A percentile compares a stretch with the other conserved stretches of the same genome.
Evolutionary conservation across 2,888 invertebrate genomes (phyloP).

Genomic region (Diplolepis rosae): DNA sequence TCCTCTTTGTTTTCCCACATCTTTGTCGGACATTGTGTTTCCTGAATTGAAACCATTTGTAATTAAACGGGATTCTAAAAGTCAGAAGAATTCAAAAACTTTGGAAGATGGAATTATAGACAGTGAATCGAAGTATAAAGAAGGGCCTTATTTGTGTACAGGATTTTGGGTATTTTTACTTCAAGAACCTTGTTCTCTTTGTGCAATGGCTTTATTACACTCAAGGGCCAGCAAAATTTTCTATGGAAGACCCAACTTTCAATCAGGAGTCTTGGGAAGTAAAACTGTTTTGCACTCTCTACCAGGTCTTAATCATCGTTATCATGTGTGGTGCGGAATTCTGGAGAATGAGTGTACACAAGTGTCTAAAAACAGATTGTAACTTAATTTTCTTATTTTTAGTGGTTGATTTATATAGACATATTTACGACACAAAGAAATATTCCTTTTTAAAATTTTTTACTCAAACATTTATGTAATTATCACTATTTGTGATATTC

Average conservation of each 20-base stretch:
- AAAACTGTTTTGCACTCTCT: slow-evolving; percentile 85
- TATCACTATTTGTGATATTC: no score
- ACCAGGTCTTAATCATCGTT: slow-evolving; percentile 91
- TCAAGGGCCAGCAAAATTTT: slow-evolving; percentile 90
- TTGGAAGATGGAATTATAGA: slow-evolving; percentile 26
- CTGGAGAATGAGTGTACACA: slow-evolving; percentile 72
- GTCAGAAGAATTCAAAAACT: neutral
- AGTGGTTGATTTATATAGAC: neutral
- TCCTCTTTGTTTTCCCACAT: slow-evolving; percentile 59
- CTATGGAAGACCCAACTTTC: slow-evolving; percentile 77
- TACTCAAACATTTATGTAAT: no score
- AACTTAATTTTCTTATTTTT: neutral
- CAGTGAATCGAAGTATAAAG: slow-evolving; percentile 60
- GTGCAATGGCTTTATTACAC: slow-evolving; percentile 95
- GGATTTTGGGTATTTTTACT: slow-evolving; percentile 89
- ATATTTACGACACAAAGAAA: neutral
- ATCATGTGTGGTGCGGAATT: slow-evolving; percentile 86
- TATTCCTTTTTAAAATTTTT: no score
- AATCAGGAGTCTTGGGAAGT: slow-evolving; percentile 83
- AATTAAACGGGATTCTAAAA: slow-evolving; percentile 42
- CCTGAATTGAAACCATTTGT: slow-evolving; percentile 42
- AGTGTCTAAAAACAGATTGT: neutral
- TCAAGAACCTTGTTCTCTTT: slow-evolving; percentile 94
- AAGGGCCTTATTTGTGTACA: slow-evolving; percentile 88
- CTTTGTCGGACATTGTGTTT: slow-evolving; percentile 48